A percentile compares a stretch with the other conserved stretches of the same genome.
phyloP scores from a whole-genome alignment of 2,797 vertebrate genomes.

The Sardinella longiceps region DNA sequence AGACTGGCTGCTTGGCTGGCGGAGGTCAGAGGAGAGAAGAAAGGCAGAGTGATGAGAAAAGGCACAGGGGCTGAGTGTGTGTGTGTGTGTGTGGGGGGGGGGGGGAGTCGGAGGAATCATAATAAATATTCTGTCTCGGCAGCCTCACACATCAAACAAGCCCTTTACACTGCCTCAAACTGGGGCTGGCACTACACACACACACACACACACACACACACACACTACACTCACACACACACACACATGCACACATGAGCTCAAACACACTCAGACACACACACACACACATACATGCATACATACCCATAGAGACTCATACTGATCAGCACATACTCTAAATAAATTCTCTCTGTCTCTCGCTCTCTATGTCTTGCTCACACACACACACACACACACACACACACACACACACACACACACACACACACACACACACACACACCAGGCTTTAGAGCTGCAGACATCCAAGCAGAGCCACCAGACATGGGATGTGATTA shows the following conservation, averaged over 20 bases:
- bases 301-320: background rate
- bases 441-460: background rate
- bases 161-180: background rate
- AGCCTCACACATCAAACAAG: conserved; percentile 1
- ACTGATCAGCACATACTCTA: background rate
- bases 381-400: background rate
- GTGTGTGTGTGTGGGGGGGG: no score
- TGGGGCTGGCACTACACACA: background rate
- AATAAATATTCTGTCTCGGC: conserved; percentile 12
- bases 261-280: background rate
- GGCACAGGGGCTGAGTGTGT: background rate
- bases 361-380: background rate
- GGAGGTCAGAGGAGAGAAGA: background rate
- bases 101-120: background rate
- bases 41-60: background rate
- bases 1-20: background rate
- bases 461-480: background rate
- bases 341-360: background rate
- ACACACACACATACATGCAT: background rate
- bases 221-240: background rate
- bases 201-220: background rate
- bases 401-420: conserved; percentile 4
- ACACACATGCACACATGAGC: background rate
- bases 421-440: background rate
- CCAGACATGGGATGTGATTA: background rate